Evolutionary conservation across 2,113 vertebrate species (phyloP), one percentile per base, ranked within the genome.

Genomic region (Myodes glareolus): DNA sequence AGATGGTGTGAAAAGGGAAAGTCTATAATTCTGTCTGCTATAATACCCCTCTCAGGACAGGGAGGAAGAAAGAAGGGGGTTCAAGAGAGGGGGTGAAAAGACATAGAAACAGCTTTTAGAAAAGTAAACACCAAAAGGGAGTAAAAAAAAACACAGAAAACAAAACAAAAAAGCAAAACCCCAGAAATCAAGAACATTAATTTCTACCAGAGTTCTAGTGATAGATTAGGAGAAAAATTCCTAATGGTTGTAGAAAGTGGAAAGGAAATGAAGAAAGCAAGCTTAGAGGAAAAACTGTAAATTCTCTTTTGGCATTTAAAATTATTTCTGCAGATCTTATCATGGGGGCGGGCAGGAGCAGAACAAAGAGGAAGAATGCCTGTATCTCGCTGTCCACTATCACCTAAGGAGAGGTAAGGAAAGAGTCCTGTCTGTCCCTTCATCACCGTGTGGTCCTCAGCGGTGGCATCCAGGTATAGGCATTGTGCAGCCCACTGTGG

Each of bases 261-360:
- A 98, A 98, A 98, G 55, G 36, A 42, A 45, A 47, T 16, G 5
- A 77, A 75, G 68, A 94, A 58, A 58, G 19, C 21, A 81, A 96
- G 91, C 97, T 99, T 98, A 98, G 98, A 98, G 98, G 98, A 99
- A 98, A 98, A 98, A 98, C 98, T 98, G 98, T 99, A 98, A 99
- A 99, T 99, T 99, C 98, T 99, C 98, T 99, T 99, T 99, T 85
- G 98, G 98, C 96, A 98, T 91, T 99, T 99, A 99, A 99, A 99
- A 99, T 99, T 98, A 99, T 99, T 99, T 99, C 98, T 99, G 98
- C 98, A 99, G 99, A 99, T 99, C 98, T 98, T 99, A 98, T 99
- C 99, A 99, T 97, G 98, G 97, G 97, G 98, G 98, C 27, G 33
- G 70, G 14, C 98, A 98, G 98, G 98, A 98, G 97, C 98, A 98